phyloP scores from a whole-genome alignment of 1,140 invertebrate species.

The Ceratosolen solmsi region DNA sequence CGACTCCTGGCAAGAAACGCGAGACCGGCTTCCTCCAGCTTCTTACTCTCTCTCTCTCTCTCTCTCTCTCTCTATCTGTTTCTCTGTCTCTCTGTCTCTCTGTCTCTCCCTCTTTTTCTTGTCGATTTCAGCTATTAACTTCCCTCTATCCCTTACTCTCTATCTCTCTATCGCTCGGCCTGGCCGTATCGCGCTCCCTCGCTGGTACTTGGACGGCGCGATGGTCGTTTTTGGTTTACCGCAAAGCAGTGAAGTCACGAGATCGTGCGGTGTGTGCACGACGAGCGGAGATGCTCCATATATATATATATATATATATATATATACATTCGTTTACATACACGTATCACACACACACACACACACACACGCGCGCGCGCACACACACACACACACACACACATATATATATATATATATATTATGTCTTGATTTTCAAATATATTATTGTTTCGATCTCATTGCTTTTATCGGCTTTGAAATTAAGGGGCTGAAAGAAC shows the following conservation, averaged over 20 bases:
- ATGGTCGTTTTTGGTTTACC: constrained; percentile 1
- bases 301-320: too few relatives aligned
- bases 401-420: too few relatives aligned
- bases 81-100: too few relatives aligned
- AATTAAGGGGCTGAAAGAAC: background rate
- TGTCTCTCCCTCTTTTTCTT: background rate
- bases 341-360: too few relatives aligned
- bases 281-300: background rate
- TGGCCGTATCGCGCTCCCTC: background rate
- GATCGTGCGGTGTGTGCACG: constrained; percentile 8
- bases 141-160: background rate
- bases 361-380: too few relatives aligned
- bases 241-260: constrained; percentile 17
- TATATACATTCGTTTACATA: too few relatives aligned
- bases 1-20: too few relatives aligned
- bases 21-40: too few relatives aligned
- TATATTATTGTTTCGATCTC: background rate
- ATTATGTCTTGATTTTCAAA: background rate
- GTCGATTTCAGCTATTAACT: too few relatives aligned
- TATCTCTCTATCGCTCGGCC: background rate
- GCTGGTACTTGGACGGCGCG: background rate
- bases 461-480: background rate
- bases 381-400: too few relatives aligned
- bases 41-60: too few relatives aligned
- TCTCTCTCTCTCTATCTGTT: too few relatives aligned